Evolutionary conservation across 2,888 invertebrate species (phyloP).

Genomic region (Miltochrista miniata): DNA sequence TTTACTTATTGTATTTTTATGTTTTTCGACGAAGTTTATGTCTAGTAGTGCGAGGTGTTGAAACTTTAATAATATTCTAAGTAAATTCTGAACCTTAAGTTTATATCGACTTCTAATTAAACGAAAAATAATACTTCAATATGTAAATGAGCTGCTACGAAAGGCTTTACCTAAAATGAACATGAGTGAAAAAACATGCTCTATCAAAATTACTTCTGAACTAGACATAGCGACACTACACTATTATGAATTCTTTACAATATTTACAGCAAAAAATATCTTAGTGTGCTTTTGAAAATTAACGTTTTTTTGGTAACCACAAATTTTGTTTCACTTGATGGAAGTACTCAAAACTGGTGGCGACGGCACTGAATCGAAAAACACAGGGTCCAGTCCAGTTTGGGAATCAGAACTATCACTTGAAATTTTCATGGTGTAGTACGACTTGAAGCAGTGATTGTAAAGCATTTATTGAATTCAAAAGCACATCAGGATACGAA

Average conservation of each 20-base stretch:
- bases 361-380: no score
- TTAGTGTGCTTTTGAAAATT: background rate
- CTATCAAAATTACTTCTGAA: slow-evolving; percentile 14
- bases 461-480: background rate
- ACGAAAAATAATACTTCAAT: slow-evolving; percentile 10
- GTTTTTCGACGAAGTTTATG: background rate
- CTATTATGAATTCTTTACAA: background rate
- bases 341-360: no score
- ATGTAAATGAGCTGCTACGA: slow-evolving; percentile 20
- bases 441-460: no score
- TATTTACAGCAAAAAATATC: slow-evolving; percentile 4
- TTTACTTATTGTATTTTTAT: background rate
- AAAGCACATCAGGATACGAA: slow-evolving; percentile 1
- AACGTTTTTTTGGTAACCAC: no score
- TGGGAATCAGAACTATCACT: no score
- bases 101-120: no score
- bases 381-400: no score
- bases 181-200: slow-evolving; percentile 33
- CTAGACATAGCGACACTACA: slow-evolving; percentile 13
- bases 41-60: no score
- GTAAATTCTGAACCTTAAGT: no score
- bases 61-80: no score
- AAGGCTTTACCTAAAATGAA: slow-evolving; percentile 22
- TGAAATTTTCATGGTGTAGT: no score
- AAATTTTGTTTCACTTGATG: no score